phyloP scores from a whole-genome alignment of 2,888 invertebrate species.

The Eudasyphora cyanicolor region DNA sequence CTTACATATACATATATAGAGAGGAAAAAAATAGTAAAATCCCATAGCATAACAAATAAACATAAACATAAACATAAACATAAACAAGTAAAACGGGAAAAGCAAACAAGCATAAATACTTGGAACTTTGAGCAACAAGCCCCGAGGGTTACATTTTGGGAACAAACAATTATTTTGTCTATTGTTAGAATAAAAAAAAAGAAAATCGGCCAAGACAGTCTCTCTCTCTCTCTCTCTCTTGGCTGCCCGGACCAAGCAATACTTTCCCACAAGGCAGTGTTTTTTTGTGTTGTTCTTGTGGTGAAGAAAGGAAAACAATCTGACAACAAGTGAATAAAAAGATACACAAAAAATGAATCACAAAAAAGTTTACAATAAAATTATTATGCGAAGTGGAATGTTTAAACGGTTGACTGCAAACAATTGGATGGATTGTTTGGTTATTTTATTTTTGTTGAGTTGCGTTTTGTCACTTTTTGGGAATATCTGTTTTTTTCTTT shows the following conservation, averaged over 20 bases:
- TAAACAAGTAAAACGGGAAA: not conserved
- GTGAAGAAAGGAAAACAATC: not conserved
- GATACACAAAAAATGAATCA: not conserved
- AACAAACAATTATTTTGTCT: slow-evolving; percentile 25
- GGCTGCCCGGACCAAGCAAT: no score
- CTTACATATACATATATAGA: not conserved
- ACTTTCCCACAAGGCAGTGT: not conserved
- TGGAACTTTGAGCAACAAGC: not conserved
- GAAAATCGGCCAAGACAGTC: not conserved
- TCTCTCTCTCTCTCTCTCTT: not conserved
- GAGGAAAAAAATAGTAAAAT: not conserved
- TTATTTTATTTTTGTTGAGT: slow-evolving; percentile 22
- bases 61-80: no score
- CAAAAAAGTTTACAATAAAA: slow-evolving; percentile 24
- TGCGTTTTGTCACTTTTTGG: no score
- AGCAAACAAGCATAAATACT: not conserved
- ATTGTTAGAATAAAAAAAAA: not conserved
- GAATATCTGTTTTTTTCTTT: no score
- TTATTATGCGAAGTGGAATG: slow-evolving; percentile 30
- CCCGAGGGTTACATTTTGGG: slow-evolving; percentile 7
- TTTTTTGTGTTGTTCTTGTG: not conserved
- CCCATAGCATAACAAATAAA: no score
- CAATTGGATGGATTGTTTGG: slow-evolving; percentile 24
- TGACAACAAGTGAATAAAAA: not conserved
- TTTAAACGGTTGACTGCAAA: slow-evolving; percentile 45